Base-by-base conservation (phyloP, 1,140 invertebrate species). In the Anastatus disparis region DNA sequence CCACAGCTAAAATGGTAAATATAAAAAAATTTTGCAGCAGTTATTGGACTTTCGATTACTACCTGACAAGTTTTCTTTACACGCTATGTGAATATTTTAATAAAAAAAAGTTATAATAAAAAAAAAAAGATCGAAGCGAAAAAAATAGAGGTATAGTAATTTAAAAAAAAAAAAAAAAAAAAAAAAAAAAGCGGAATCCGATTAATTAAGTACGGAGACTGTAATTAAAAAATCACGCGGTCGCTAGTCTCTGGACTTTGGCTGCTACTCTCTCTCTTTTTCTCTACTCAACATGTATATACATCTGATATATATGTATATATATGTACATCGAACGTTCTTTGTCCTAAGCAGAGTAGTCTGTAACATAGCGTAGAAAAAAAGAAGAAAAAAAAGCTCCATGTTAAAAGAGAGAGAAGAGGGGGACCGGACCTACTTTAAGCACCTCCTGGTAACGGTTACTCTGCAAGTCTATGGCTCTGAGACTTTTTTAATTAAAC, bases 401-500 rank as follows among this genome's bases (percentile, higher is more conserved):
- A n/a, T n/a, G n/a, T n/a, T n/a, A n/a, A n/a, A n/a, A n/a, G n/a
- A n/a, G n/a, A n/a, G n/a, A n/a, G 24, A 22, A 26, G 12, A 38
- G 56, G 26, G 29, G n/a, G 17, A 2, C 22, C 38, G 56, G 58
- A 63, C 46, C 55, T 69, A 69, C 66, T 69, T 69, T 59, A 40
- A 53, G 56, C 42, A 40, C 35, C 12, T 66, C 50, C 44, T n/a
- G n/a, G n/a, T n/a, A n/a, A 15, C 64, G 42, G 35, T 50, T 31
- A 48, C 55, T 61, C 69, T 55, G 67, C 69, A 63, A 63, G 62
- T 71, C 61, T 59, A 71, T 52, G n/a, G 62, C 53, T 17, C 62
- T 61, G 70, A 71, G 70, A 71, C 70, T 71, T 71, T 71, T 71
- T 71, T 71, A 71, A 71, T 71, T 71, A 71, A 71, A 71, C 70